Evolutionary conservation across 2,888 invertebrate species (phyloP).

Genomic region (Pomacea canaliculata): DNA sequence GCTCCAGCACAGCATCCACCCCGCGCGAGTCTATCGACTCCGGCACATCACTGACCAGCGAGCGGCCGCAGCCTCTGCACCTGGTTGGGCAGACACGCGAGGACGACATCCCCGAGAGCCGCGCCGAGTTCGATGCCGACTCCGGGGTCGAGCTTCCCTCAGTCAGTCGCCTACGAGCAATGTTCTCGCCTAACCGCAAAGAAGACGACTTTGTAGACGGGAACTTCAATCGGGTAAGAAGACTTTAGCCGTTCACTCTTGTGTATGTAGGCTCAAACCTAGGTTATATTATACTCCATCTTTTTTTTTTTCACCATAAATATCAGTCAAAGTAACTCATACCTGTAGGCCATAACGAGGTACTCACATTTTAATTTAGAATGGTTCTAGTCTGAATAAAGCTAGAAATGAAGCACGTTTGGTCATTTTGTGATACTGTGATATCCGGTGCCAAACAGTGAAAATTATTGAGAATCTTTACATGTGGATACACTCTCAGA

Average conservation of each 20-base stretch:
- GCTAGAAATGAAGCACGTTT: no score
- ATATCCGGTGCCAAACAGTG: no score
- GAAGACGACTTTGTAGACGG: constrained; percentile 35
- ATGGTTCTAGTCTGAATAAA: no score
- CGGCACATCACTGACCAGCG: constrained; percentile 36
- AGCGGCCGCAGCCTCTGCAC: constrained; percentile 34
- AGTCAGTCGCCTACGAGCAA: constrained; percentile 58
- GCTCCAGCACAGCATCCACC: constrained; percentile 38
- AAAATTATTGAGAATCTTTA: no score
- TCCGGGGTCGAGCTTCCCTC: constrained; percentile 56
- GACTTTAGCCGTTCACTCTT: constrained; percentile 11
- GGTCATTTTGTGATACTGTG: no score
- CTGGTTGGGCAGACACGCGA: constrained; percentile 49
- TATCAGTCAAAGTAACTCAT: no score
- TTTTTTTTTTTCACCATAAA: no score
- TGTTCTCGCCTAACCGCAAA: constrained; percentile 45
- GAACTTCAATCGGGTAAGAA: constrained; percentile 49
- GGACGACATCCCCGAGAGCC: constrained; percentile 56
- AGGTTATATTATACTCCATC: no score
- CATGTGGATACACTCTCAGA: no score
- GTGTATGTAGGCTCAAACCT: no score
- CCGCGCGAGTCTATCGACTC: constrained; percentile 45
- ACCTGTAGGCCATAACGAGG: no score
- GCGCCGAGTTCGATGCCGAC: constrained; percentile 55
- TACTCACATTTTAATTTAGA: no score